phyloP scores from a whole-genome alignment of 2,797 vertebrate genomes.

The Rhinoraja longicauda region DNA sequence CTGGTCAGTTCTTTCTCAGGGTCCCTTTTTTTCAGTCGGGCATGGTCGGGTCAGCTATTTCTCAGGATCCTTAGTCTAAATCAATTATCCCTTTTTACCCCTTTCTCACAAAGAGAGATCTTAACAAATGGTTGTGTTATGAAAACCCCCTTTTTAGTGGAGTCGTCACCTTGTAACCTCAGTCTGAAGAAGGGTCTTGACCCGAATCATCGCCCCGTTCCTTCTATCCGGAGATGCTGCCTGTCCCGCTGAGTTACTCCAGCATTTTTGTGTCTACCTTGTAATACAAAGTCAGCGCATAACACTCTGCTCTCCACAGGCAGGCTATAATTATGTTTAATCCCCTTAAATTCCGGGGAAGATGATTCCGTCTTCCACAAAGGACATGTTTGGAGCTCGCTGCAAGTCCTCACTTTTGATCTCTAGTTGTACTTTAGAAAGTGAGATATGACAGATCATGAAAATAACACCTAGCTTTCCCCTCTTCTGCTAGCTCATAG shows the following conservation, averaged over 20 bases:
- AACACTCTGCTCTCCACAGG: neutral
- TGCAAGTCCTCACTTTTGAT: neutral
- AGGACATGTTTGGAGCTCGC: neutral
- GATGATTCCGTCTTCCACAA: constrained; percentile 14
- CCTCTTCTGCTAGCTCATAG: too few relatives aligned
- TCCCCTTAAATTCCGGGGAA: neutral
- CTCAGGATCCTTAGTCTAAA: too few relatives aligned
- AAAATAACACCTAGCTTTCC: neutral
- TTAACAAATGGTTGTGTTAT: neutral
- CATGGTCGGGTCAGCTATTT: too few relatives aligned
- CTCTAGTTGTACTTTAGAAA: constrained; percentile 9
- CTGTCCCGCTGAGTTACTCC: too few relatives aligned
- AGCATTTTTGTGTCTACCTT: too few relatives aligned
- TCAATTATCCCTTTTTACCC: too few relatives aligned
- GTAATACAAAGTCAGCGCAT: neutral
- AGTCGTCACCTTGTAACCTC: neutral
- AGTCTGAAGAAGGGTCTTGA: too few relatives aligned
- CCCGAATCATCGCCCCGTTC: too few relatives aligned
- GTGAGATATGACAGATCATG: neutral
- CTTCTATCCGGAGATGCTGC: too few relatives aligned
- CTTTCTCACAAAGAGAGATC: too few relatives aligned
- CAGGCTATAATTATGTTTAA: constrained; percentile 22
- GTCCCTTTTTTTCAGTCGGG: too few relatives aligned
- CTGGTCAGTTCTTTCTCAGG: too few relatives aligned
- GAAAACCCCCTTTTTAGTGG: neutral